Evolutionary conservation across 2,113 vertebrate genomes (phyloP), one percentile per base, ranked within the genome.

Genomic region (Monopterus albus): DNA sequence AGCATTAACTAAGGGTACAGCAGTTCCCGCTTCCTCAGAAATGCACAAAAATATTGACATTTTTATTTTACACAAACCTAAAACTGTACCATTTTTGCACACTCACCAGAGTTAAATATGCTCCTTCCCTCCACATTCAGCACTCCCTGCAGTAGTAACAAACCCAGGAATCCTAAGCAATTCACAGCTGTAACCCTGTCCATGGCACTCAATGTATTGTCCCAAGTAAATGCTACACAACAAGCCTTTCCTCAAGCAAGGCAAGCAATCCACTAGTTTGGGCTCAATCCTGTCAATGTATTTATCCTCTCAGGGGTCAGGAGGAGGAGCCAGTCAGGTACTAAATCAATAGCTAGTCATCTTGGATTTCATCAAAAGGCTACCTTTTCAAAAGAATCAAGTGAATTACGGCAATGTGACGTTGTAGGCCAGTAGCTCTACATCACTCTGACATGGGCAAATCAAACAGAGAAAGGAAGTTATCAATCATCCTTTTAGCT

Each of bases 391-490:
- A 20, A 0, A 28, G 69, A 64, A 55, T 53, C 28, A 14, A 85
- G 65, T 86, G 82, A 87, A 82, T 86, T 88, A 86, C 68, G 36
- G 74, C 36, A 71, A 76, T 82, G 11, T 84, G 79, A 86, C 59
- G 72, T 73, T 7, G 46, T 40, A 51, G 57, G 79, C 74, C 78
- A 85, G 63, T 71, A 77, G 75, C 81, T 67, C 73, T 88, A 79
- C 59, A 91, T 93, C 91, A 90, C 77, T 82, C 43, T 91, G 87
- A 83, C 87, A 86, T 18, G 61, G 38, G 56, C 59, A 74, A 86
- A 87, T 87, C 83, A 87, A 82, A 77, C 59, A 8, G 28, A 75
- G 70, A 72, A 73, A 69, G 78, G 76, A 78, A 46, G 65, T 17
- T 39, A 86, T 91, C 76, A 89, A 88, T 89, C 89, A 80, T 26